Percentiles rank a stretch among this genome's conserved stretches.
Evolutionary conservation across 2,888 invertebrate genomes (phyloP).

Genomic region (Drosophila fulvimacula): DNA sequence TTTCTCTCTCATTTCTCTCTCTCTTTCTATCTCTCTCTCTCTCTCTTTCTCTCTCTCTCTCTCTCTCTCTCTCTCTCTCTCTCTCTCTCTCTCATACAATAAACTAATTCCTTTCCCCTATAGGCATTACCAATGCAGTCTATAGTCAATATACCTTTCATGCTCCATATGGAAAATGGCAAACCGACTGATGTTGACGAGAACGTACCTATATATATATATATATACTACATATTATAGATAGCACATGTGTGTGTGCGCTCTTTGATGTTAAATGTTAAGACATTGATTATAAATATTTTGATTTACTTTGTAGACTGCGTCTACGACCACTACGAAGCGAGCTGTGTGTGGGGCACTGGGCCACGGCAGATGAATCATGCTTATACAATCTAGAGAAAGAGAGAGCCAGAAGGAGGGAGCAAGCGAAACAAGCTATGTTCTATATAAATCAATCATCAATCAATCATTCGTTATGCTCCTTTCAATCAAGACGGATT

Average conservation of each 20-base stretch:
- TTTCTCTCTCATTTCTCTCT: neutral
- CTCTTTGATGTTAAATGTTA: constrained; percentile 32
- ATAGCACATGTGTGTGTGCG: constrained; percentile 8
- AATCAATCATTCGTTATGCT: neutral
- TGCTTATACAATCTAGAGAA: neutral
- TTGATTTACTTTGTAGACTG: constrained; percentile 15
- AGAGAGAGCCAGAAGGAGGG: neutral
- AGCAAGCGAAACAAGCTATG: neutral
- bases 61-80: neutral
- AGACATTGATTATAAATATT: constrained; percentile 57
- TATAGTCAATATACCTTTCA: neutral
- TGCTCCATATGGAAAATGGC: constrained; percentile 57
- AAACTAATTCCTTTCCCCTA: neutral
- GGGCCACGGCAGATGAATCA: constrained; percentile 6
- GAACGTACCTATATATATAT: neutral
- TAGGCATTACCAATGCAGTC: neutral
- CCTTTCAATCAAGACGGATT: neutral
- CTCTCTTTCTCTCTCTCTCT: no score
- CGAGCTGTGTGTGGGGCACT: constrained; percentile 19
- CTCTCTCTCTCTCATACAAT: neutral
- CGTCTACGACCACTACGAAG: constrained; percentile 1
- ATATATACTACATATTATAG: neutral
- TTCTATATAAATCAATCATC: neutral
- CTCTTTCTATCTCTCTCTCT: neutral
- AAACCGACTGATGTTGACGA: constrained; percentile 33